Percentiles rank a stretch among this genome's conserved stretches.
Evolutionary conservation across 2,888 invertebrate species (phyloP).

Genomic region (Ptilodon capucinus): DNA sequence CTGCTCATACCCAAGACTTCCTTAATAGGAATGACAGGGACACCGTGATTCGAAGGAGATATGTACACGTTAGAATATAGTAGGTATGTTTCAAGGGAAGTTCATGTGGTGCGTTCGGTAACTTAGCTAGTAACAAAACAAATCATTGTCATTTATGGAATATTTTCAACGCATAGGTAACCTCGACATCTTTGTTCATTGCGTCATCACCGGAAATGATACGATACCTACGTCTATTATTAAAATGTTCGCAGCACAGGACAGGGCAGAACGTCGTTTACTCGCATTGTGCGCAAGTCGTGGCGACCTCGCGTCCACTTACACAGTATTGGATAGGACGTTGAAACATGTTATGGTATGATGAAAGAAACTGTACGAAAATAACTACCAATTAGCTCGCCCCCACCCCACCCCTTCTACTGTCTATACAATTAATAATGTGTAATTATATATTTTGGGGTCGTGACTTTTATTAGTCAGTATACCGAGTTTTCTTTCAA

Average conservation of each 20-base stretch:
- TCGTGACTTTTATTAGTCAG: not conserved
- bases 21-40: too few species aligned
- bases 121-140: too few species aligned
- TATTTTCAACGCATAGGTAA: constrained; percentile 11
- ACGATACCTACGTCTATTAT: constrained; percentile 45
- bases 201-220: constrained; percentile 46
- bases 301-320: constrained; percentile 52
- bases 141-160: not conserved
- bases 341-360: constrained; percentile 13
- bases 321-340: constrained; percentile 40
- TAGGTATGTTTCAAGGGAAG: too few species aligned
- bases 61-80: too few species aligned
- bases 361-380: constrained; percentile 14
- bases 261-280: constrained; percentile 39
- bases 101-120: too few species aligned
- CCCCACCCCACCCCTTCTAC: constrained; percentile 1
- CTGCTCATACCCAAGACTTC: too few species aligned
- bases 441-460: not conserved
- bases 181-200: constrained; percentile 39
- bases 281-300: constrained; percentile 37
- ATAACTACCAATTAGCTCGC: constrained; percentile 8
- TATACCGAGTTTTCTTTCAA: not conserved
- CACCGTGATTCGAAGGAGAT: too few species aligned
- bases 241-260: constrained; percentile 41
- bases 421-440: not conserved